Evolutionary conservation across 2,888 invertebrate genomes (phyloP), one percentile per base, ranked within the genome.

Genomic region (Agrypnus murinus): DNA sequence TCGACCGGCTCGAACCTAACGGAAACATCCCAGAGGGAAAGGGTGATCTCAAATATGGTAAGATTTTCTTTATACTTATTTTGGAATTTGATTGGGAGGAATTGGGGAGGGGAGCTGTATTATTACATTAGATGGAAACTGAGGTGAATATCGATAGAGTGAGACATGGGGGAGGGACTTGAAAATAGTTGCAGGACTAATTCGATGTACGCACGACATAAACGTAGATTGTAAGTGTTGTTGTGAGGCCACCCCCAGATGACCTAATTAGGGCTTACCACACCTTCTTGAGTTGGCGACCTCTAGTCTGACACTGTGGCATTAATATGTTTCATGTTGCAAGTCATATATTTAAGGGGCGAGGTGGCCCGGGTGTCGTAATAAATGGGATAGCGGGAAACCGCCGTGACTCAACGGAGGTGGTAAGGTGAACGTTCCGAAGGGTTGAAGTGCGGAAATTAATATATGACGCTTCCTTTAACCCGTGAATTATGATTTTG

Each of bases 11-110:
- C 83, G 96, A 97, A 88, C 95, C 94, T 84, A 96, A 95, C 88
- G 96, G 96, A 83, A 96, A 95, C 89, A 95, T 95, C 88, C 95
- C 92, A 83, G 91, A 92, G 86, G 94, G 94, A 84, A 95, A 95
- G 88, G 90, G 90, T 79, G 92, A 93, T 86, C 89, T 90, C 85
- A 88, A 90, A 88, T 92, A 90, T 85, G 91, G 92, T 90, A 80
- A 86, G 87, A 48, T 2, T 32, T 10, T 25, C 3, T 25, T 25
- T 25, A 5, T 25, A 25, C 5, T 25, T 25, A 3, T 2, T 25
- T 25, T 25, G 25, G 25, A 25, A 25, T 25, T 3, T 25, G 25
- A 5, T 25, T 5, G 25, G 40, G 7, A 40, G 40, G 3, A 12
- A 40, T 7, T 10, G 36, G 9, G 36, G 36, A 9, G 36, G 36